Evolutionary conservation across 2,888 invertebrate genomes (phyloP), one percentile per base, ranked within the genome.

Genomic region (Mamestra brassicae): DNA sequence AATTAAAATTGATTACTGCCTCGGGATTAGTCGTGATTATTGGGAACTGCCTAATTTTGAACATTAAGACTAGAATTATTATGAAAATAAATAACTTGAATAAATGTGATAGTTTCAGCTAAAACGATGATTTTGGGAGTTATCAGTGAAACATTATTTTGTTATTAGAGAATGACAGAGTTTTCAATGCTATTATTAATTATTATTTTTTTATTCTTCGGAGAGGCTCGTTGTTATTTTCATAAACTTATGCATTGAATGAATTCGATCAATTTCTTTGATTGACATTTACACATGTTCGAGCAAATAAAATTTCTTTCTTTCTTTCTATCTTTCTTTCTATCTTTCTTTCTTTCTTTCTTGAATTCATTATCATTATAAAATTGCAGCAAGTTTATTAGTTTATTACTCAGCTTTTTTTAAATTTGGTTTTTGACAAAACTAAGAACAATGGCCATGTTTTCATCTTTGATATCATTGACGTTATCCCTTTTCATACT

Each of bases 1-100:
- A 68, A 79, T 72, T 80, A 72, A 64, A 60, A 83, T 73, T 72
- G 63, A 80, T 80, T 80, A 69, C 54, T 57, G 80, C 84, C 79
- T 78, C 65, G 62, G 79, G 83, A 71, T 66, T 62, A 71, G 64
- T 66, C 52, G 50, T 78, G 67, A 77, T 57, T 67, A 45, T 38
- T 54, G 10, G 4, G 13, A 50, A 64, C 42, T 69, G n/a, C 26
- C 11, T 55, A 45, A 45, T 54, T 76, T 62, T 81, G 81, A 17
- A 10, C 8, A n/a, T 71, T 58, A 57, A 4, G 26, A 26, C 15
- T 13, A 10, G 58, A 50, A 38, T 6, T 47, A 38, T 47, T 47
- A 15, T 45, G 50, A 3, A 42, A 17, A 7, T 38, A 6, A 57
- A 74, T 74, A 15, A 15, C 11, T 50, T n/a, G n/a, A n/a, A 4